Base-by-base conservation (phyloP, 2,113 vertebrate species). In the Lepus americanus region DNA sequence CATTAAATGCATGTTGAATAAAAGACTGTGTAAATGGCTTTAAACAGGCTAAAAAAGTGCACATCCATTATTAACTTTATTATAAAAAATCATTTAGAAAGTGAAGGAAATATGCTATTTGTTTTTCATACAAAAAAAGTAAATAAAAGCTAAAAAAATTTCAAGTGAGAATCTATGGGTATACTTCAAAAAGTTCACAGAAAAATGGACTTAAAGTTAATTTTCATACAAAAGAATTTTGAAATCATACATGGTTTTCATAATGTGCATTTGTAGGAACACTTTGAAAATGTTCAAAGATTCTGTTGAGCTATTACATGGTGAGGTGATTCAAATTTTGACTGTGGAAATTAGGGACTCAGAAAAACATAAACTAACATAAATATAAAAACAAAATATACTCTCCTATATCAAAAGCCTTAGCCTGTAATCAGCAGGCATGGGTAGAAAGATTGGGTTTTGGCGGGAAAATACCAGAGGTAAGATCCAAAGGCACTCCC, bases 381-480 rank as follows among this genome's bases (percentile, higher is more conserved):
- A 59, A 59, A 16, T 44, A 44, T 44, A 44, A 16, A 19, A 19
- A 59, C 5, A 20, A 6, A 59, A 59, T 59, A 3, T 67, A 25
- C 12, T 80, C 92, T 74, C 55, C 61, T 79, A 81, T n/a, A 90
- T 85, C 69, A 31, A 73, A 95, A 87, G 16, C 22, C 25, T 22
- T 19, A n/a, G 36, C 27, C 19, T 27, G 14, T 7, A 53, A 44
- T 33, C 67, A 44, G 19, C 66, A 67, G 87, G 36, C 64, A 39
- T 55, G 49, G 22, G 7, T 25, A 33, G 39, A 19, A 72, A 85
- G 39, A 22, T 7, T 16, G 69, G 16, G 20, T 39, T 51, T 91
- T 61, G 72, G 31, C 13, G 77, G 63, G 72, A 69, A 76, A 66
- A 72, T 39, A 36, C 19, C 33, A 39, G n/a, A 89, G 9, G 31